Conservation (phyloP, 2,797 vertebrate genomes). For the Hypotaenidia okinawae region DNA sequence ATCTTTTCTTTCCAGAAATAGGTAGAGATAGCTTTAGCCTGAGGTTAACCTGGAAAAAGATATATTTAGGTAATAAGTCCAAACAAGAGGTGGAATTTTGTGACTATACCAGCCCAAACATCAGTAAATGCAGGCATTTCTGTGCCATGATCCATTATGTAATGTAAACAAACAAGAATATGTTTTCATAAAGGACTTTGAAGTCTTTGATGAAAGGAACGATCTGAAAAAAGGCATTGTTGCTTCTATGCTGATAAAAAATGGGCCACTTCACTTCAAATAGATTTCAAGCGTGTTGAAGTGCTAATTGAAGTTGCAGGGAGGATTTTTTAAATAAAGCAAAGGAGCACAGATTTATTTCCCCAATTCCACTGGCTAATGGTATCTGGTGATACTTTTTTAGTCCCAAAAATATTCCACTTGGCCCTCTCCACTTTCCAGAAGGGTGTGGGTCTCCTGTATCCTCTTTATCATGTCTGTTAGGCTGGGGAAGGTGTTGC, state of each 20-base stretch:
- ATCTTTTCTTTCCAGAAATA: not conserved
- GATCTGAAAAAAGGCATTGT: not conserved
- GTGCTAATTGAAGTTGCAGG: not conserved
- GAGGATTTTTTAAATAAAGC: not conserved
- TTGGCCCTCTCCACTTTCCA: not conserved
- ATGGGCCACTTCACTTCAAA: not conserved
- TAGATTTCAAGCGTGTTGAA: not conserved
- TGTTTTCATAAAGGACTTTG: constrained; percentile 28
- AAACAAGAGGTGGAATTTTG: not conserved
- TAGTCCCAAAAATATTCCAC: not conserved
- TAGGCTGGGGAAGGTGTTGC: not conserved
- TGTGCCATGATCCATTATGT: not conserved
- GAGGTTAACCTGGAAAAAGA: not conserved
- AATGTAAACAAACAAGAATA: constrained; percentile 6
- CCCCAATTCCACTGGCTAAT: not conserved
- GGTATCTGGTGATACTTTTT: not conserved
- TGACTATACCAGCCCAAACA: not conserved
- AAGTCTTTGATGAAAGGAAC: constrained; percentile 34
- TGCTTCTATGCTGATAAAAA: not conserved
- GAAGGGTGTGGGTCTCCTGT: not conserved
- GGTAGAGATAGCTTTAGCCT: not conserved
- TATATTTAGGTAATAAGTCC: not conserved
- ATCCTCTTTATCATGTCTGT: not conserved
- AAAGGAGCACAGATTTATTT: not conserved
- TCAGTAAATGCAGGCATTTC: not conserved